Conservation (phyloP, 30 jellyfish, hydroid and myxozoan genomes). For the Aurelia sp. region DNA sequence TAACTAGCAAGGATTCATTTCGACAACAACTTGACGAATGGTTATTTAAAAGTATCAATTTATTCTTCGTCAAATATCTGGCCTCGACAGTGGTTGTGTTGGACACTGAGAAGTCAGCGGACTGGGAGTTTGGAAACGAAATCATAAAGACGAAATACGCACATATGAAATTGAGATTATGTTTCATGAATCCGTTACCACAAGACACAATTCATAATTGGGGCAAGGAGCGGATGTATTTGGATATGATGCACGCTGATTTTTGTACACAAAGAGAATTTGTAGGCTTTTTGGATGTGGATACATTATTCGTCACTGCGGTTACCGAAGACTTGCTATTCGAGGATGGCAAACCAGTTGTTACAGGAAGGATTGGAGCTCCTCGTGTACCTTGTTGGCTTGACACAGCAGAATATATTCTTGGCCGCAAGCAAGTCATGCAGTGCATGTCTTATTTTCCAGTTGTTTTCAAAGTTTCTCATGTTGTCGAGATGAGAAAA, state of each 20-base stretch:
- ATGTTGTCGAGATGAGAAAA: conserved; percentile 24
- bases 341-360: conserved; percentile 47
- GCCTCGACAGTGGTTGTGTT: conserved; percentile 6
- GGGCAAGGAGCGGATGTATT: conserved; percentile 22
- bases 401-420: conserved; percentile 28
- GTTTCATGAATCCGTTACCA: conserved; percentile 11
- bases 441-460: conserved; percentile 65
- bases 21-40: conserved; percentile 19
- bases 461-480: conserved; percentile 34
- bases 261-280: conserved; percentile 2
- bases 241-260: conserved; percentile 44
- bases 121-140: neutral
- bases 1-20: conserved; percentile 5
- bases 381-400: conserved; percentile 37
- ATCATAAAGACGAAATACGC: neutral
- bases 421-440: conserved; percentile 48
- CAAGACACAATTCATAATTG: conserved; percentile 23
- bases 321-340: conserved; percentile 43
- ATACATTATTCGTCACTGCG: conserved; percentile 31
- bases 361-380: conserved; percentile 23
- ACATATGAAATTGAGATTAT: neutral
- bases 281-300: conserved; percentile 51
- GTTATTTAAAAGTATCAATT: conserved; percentile 19
- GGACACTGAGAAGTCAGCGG: conserved; percentile 17
- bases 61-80: conserved; percentile 15